phyloP scores from a whole-genome alignment of 2,888 invertebrate genomes.

The Halictus ligatus region DNA sequence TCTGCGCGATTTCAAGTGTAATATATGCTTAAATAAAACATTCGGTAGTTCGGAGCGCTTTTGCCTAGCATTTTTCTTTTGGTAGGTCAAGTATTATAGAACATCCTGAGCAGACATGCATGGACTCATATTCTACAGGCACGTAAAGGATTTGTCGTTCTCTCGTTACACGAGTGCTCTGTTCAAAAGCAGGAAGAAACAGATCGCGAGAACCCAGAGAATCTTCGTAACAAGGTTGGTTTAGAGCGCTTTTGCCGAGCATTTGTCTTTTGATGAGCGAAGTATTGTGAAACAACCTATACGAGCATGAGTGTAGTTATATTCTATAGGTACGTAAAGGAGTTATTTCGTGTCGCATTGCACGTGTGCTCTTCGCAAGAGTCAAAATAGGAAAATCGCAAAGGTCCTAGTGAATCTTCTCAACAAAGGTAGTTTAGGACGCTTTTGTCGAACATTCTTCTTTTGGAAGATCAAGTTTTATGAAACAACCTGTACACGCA shows the following conservation, averaged over 20 bases:
- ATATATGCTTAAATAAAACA: no score
- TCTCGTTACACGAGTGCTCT: conserved; percentile 77
- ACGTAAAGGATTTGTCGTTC: conserved; percentile 55
- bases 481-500: no score
- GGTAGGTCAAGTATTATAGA: background rate
- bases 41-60: background rate
- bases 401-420: background rate
- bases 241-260: background rate
- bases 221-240: background rate
- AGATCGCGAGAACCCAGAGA: background rate
- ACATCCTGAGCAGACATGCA: conserved; percentile 15
- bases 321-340: background rate
- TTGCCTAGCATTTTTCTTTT: background rate
- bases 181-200: background rate
- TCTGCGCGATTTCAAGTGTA: no score
- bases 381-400: background rate
- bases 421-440: background rate
- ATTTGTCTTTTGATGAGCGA: background rate
- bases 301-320: background rate
- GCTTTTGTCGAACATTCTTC: background rate
- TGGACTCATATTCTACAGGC: conserved; percentile 16
- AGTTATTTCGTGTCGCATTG: background rate
- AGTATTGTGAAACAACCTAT: background rate
- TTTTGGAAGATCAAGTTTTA: background rate
- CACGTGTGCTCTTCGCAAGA: background rate